Evolutionary conservation across 2,888 invertebrate species (phyloP), one percentile per base, ranked within the genome.

Genomic region (Anarsia innoxiella): DNA sequence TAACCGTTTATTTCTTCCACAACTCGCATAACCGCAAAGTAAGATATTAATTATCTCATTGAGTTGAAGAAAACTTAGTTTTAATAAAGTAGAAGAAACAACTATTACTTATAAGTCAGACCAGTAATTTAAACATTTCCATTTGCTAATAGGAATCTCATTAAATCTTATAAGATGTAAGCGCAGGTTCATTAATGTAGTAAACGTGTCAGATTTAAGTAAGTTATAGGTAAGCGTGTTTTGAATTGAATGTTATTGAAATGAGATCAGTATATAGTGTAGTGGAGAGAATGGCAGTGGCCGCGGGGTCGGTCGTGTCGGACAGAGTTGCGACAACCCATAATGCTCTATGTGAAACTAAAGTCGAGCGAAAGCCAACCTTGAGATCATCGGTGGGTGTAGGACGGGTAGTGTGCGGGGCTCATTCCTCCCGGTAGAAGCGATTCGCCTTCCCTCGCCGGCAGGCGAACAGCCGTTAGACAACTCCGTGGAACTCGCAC

Each of bases 331-430:
- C 75, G 70, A 71, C 72, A 74, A 14, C 12, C n/a, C 32, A 10
- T 23, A 26, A 23, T 33, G 23, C 13, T 26, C 12, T 31, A 10
- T 9, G 40, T 42, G 41, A 46, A 45, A 45, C 45, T 44, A 44
- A 53, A 48, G 39, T 53, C 36, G 44, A 53, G 48, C 53, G 50
- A 59, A 53, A 59, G 59, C 79, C 67, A 76, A 84, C 84, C 84
- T 83, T 79, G 83, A 83, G 83, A 83, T 84, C 84, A 84, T 84
- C 83, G 84, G 80, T 82, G 75, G 77, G 78, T 79, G 72, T 70
- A 65, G 68, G 70, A 75, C 55, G 67, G 68, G 70, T 79, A 70
- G 66, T 79, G 67, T 70, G 66, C 80, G 75, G 82, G 82, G 82
- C 82, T 83, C 84, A 84, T 84, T 82, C 82, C 83, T 84, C 83